phyloP scores from a whole-genome alignment of 2,797 vertebrate genomes.

The Calcarius lapponicus region DNA sequence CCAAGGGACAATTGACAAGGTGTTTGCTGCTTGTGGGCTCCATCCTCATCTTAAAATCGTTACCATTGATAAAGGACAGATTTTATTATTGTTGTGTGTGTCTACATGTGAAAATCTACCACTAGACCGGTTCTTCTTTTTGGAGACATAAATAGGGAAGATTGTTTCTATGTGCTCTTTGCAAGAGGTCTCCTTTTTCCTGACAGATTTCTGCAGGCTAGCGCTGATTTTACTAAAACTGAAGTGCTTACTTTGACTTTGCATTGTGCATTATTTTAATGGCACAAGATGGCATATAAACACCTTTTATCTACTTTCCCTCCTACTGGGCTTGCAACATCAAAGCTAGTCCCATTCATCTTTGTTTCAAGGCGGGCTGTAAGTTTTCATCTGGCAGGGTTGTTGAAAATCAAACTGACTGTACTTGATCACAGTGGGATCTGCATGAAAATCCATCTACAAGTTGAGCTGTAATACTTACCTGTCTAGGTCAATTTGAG shows the following conservation, averaged over 20 bases:
- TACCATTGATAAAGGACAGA: background rate
- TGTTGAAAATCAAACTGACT: constrained; percentile 61
- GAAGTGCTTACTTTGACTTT: constrained; percentile 1
- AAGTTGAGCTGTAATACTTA: constrained; percentile 54
- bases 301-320: constrained; percentile 63
- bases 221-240: constrained; percentile 19
- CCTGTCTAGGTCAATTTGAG: constrained; percentile 63
- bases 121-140: background rate
- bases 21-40: background rate
- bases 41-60: background rate
- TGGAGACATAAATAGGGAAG: background rate
- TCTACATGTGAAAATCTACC: background rate
- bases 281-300: constrained; percentile 53
- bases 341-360: constrained; percentile 56
- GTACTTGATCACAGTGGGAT: constrained; percentile 68
- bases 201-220: background rate
- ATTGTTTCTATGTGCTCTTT: background rate
- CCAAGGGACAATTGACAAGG: background rate
- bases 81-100: background rate
- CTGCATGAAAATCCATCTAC: constrained; percentile 61
- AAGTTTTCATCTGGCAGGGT: constrained; percentile 54
- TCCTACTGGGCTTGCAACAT: constrained; percentile 52
- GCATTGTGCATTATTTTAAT: constrained; percentile 52
- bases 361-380: constrained; percentile 23
- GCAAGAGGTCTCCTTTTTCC: background rate